Evolutionary conservation across 2,113 vertebrate genomes (phyloP).

Genomic region (Halcyon senegalensis): DNA sequence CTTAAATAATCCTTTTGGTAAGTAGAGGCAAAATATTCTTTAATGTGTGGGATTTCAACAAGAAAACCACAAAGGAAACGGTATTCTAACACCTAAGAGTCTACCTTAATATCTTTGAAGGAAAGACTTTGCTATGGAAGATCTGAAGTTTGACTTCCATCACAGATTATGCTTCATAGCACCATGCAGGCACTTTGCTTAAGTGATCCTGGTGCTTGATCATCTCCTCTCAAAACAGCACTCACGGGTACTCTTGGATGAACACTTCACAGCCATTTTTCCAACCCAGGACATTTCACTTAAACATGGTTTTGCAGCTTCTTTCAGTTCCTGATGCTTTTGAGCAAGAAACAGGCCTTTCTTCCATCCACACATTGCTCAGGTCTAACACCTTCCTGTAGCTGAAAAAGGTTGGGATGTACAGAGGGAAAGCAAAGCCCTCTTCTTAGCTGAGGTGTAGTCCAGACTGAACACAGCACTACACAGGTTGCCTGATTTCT

Average conservation of each 20-base stretch:
- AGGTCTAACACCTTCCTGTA: accelerated
- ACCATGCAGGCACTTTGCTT: not conserved
- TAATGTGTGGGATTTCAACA: not conserved
- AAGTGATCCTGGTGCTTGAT: not conserved
- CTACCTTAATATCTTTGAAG: not conserved
- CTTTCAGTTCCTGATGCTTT: not conserved
- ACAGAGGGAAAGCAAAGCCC: not conserved
- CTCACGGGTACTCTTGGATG: not conserved
- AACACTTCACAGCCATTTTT: not conserved
- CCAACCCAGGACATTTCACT: not conserved
- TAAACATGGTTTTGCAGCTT: not conserved
- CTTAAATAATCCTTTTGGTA: not conserved
- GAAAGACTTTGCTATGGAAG: not conserved
- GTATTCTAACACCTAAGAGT: not conserved
- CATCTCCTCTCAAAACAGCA: not conserved
- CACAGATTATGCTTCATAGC: not conserved
- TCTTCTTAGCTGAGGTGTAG: not conserved
- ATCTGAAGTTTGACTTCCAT: not conserved
- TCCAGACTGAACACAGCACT: not conserved
- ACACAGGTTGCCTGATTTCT: not conserved
- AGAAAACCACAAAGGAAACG: not conserved
- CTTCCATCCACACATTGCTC: accelerated
- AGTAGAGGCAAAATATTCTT: not conserved
- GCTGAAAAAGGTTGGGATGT: not conserved
- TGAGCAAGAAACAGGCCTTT: not conserved